phyloP scores from a whole-genome alignment of 2,113 vertebrate species.

The Monopterus albus region DNA sequence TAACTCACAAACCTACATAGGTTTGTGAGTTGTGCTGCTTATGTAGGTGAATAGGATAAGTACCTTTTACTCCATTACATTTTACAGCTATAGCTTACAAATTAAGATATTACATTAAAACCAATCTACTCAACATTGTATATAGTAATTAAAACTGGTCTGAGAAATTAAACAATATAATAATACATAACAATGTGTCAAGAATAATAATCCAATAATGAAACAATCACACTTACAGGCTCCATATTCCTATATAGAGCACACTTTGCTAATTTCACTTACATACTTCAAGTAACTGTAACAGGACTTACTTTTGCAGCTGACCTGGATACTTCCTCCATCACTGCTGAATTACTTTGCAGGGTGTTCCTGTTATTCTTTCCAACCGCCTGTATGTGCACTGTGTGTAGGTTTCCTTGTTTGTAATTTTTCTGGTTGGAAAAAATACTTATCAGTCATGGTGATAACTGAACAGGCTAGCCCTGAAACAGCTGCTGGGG shows the following conservation, averaged over 20 bases:
- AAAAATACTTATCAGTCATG: background rate
- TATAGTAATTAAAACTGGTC: no score
- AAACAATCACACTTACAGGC: no score
- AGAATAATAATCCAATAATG: no score
- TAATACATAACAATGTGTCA: no score
- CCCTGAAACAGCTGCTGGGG: background rate
- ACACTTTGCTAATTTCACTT: background rate
- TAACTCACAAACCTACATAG: constrained; percentile 50
- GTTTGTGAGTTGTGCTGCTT: background rate
- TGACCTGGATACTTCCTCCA: background rate
- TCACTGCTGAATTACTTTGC: background rate
- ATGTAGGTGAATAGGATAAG: background rate
- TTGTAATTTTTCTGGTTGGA: background rate
- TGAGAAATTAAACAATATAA: no score
- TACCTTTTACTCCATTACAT: no score
- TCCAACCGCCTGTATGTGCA: background rate
- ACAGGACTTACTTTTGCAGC: background rate
- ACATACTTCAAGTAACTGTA: background rate
- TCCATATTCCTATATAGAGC: background rate
- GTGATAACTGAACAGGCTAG: constrained; percentile 19
- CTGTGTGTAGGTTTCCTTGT: background rate
- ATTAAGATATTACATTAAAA: no score
- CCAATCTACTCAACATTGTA: no score
- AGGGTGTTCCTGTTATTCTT: constrained; percentile 11
- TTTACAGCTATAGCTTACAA: no score